phyloP scores from a whole-genome alignment of 2,797 vertebrate species.

The Chelonia mydas region DNA sequence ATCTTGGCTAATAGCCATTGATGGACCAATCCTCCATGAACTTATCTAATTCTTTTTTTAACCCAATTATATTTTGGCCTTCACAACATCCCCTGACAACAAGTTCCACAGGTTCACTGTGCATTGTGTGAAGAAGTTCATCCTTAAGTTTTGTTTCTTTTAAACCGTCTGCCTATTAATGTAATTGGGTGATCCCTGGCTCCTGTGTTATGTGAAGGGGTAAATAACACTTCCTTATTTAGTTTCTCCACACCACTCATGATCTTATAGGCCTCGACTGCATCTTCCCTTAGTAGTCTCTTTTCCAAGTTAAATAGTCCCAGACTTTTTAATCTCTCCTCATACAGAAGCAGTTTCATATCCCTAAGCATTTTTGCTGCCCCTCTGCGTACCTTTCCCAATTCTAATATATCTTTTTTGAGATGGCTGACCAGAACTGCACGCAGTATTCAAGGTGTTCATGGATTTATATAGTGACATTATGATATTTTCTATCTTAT shows the following conservation, averaged over 20 bases:
- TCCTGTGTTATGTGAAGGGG: too few relatives aligned
- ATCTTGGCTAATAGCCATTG: neutral
- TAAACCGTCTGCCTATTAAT: too few relatives aligned
- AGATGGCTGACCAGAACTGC: neutral
- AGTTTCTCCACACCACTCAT: too few relatives aligned
- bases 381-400: neutral
- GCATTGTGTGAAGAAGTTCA: neutral
- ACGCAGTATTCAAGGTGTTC: too few relatives aligned
- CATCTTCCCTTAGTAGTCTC: too few relatives aligned
- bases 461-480: neutral
- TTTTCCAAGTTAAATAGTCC: too few relatives aligned
- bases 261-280: too few relatives aligned
- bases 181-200: too few relatives aligned
- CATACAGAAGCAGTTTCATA: too few relatives aligned
- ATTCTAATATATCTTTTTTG: neutral
- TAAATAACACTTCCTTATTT: too few relatives aligned
- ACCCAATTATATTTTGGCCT: neutral
- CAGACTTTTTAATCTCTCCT: too few relatives aligned
- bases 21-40: neutral
- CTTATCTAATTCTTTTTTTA: neutral
- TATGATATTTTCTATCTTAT: neutral
- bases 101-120: neutral
- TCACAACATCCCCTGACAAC: neutral
- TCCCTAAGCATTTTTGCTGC: neutral
- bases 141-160: too few relatives aligned